These are phyloP conservation scores for Drosophila jambulina DNA, from an alignment of 1,140 invertebrate genomes.

Conservation along the genomic window DNA sequence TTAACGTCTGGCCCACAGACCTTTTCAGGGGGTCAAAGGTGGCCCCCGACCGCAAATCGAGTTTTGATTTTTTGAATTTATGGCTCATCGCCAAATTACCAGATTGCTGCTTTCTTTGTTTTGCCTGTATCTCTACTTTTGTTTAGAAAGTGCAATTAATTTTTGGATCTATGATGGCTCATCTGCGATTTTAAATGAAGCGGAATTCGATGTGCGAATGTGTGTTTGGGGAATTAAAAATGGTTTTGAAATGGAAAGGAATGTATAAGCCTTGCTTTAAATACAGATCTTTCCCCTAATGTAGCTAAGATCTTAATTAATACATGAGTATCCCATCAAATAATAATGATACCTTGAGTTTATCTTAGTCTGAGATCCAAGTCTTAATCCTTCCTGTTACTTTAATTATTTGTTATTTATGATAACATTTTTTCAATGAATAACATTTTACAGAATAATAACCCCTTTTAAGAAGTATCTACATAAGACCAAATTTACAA, in stretches of 20 bases:
- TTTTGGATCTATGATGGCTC: conserved; percentile 33
- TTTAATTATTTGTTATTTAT: neutral
- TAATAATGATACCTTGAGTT: neutral
- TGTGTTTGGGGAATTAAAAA: neutral
- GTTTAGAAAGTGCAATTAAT: conserved; percentile 66
- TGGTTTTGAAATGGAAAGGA: neutral
- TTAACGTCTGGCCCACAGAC: conserved; percentile 55
- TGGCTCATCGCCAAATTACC: conserved; percentile 51
- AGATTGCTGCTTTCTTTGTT: conserved; percentile 57
- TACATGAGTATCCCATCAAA: neutral
- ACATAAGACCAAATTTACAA: neutral
- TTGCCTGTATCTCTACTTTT: conserved; percentile 23
- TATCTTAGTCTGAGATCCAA: neutral
- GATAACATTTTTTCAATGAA: neutral
- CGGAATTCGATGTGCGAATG: neutral
- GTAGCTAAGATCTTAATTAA: neutral
- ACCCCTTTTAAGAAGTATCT: neutral
- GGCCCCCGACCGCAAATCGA: conserved; percentile 38
- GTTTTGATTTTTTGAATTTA: conserved; percentile 48
- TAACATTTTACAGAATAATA: neutral
- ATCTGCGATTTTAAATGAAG: conserved; percentile 12
- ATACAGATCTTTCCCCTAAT: neutral
- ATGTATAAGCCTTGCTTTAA: neutral
- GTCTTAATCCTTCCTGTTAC: no score
- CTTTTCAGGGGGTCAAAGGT: conserved; percentile 42